These are phyloP conservation scores for Pseudochromis fuscus DNA, from an alignment of 2,797 vertebrate genomes.

Conservation along the genomic window DNA sequence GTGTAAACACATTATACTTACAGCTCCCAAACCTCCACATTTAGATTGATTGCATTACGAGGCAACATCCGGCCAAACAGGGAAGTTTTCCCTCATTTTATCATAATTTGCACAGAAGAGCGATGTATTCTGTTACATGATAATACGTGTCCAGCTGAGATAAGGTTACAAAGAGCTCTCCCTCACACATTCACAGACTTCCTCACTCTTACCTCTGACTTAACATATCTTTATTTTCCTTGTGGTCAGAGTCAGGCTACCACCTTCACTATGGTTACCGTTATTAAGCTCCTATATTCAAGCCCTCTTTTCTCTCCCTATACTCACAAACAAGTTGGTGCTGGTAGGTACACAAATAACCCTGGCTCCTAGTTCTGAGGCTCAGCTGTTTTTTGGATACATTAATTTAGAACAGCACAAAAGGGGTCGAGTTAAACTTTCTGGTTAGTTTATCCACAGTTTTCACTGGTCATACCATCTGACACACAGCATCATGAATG, in stretches of 20 bases:
- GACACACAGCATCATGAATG: no score
- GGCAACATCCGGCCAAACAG: no score
- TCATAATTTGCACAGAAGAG: no score
- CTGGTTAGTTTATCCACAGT: no score
- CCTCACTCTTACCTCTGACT: no score
- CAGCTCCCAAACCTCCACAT: no score
- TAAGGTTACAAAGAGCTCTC: neutral
- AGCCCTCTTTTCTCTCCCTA: neutral
- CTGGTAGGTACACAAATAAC: neutral
- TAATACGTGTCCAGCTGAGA: neutral
- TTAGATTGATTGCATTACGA: no score
- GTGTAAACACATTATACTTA: no score
- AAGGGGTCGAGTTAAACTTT: no score
- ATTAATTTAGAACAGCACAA: no score
- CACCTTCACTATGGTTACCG: neutral
- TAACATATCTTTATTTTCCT: neutral
- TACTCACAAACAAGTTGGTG: neutral
- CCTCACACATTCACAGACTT: neutral
- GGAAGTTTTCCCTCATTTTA: no score
- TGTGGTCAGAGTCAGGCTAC: neutral
- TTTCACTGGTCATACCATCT: no score
- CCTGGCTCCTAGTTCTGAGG: neutral
- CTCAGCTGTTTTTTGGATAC: neutral
- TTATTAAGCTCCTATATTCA: neutral
- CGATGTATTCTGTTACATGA: neutral